Evolutionary conservation across 1,140 invertebrate species (phyloP).

Genomic region (Drosophila quadrilineata): DNA sequence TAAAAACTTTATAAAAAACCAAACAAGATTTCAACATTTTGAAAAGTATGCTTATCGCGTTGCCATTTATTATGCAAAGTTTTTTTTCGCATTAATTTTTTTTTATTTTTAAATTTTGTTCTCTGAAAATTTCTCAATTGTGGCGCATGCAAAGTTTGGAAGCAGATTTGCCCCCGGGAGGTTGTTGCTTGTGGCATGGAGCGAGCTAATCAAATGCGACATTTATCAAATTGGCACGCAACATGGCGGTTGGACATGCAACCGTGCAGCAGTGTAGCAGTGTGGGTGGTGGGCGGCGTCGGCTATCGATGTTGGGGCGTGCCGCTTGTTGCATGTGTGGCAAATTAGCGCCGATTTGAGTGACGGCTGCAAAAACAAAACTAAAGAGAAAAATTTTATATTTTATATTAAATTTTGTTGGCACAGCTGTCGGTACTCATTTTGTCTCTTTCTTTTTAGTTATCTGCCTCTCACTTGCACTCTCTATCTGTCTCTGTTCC

Average conservation of each 20-base stretch:
- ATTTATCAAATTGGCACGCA: constrained; percentile 74
- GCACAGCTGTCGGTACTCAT: too few species aligned
- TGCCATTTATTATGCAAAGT: constrained; percentile 69
- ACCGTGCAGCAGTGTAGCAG: too few species aligned
- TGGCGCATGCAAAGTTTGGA: constrained; percentile 31
- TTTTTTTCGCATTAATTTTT: constrained; percentile 13
- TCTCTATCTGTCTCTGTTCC: too few species aligned
- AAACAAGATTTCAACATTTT: constrained; percentile 36
- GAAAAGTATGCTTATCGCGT: constrained; percentile 47
- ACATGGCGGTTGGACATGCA: constrained; percentile 54
- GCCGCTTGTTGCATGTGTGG: constrained; percentile 38
- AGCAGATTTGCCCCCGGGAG: background rate
- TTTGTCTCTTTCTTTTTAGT: too few species aligned
- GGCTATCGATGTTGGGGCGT: constrained; percentile 1
- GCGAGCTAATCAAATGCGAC: constrained; percentile 59
- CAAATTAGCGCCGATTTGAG: constrained; percentile 33
- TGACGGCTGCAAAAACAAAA: background rate
- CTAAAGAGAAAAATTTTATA: background rate
- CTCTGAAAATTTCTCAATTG: constrained; percentile 50
- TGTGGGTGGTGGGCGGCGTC: constrained; percentile 4
- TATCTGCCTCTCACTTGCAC: too few species aligned
- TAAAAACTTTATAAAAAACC: constrained; percentile 51
- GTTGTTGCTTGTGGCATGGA: background rate
- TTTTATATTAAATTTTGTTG: constrained; percentile 6
- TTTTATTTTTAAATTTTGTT: constrained; percentile 16